Base-by-base conservation (phyloP, 1,140 invertebrate genomes). In the Listronotus bonariensis region DNA sequence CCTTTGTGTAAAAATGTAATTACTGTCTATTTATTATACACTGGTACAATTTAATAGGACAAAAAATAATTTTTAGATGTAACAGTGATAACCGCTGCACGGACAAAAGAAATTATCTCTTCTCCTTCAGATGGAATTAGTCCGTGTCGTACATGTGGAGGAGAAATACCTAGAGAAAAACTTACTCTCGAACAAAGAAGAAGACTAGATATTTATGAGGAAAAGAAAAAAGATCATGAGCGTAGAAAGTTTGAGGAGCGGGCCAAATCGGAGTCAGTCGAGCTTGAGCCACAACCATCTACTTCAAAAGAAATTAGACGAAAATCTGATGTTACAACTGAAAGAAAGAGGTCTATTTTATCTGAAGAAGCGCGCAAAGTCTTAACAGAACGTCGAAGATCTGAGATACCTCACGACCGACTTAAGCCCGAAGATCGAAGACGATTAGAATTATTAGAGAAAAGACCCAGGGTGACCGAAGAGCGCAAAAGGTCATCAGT, bases 171-270 rank as follows among this genome's bases (percentile, higher is more conserved):
- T 38, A 38, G 36, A 34, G 53, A 57, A 11, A 65, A 65, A 42
- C 40, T 65, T 32, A 65, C 62, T 9, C 20, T 65, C 7, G 62
- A 65, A 26, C 62, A 65, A 48, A 48, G 62, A 52, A 45, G 62
- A 56, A 10, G 62, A 51, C 17, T 45, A n/a, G 62, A 65, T 57
- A n/a, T 57, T 6, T 36, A 57, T 18, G 62, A 65, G 40, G 62
- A 57, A 38, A 65, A 65, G 32, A 45, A 31, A 40, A 18, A 18
- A 12, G 51, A 17, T 6, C 34, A 36, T 8, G 34, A 36, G 8
- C 36, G 54, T 11, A n/a, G 38, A 57, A 56, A 57, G n/a, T 55
- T 34, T 31, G 62, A 49, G 10, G 62, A 65, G 12, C 31, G 53
- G 15, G 38, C 36, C n/a, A 51, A 41, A 12, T 65, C 54, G 3